A percentile compares a stretch with the other conserved stretches of the same genome.
Evolutionary conservation across 2,797 vertebrate species (phyloP).

Genomic region (Tauraco hartlaubi): DNA sequence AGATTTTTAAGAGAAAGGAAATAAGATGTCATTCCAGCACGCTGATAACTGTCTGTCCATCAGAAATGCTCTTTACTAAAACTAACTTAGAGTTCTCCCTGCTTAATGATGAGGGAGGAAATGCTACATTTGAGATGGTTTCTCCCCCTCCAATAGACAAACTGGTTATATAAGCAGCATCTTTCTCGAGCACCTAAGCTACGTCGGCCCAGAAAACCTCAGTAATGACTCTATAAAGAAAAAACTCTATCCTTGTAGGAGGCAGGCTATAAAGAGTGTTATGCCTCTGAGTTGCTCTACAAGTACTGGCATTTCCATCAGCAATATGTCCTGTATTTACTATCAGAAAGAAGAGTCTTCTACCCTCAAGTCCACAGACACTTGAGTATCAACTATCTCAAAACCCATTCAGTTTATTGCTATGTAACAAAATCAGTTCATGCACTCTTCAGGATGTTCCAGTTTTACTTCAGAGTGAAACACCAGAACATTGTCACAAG

Average conservation of each 20-base stretch:
- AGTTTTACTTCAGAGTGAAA: neutral
- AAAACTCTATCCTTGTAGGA: neutral
- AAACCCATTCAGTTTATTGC: neutral
- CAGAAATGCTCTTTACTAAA: neutral
- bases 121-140: neutral
- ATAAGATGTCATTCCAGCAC: neutral
- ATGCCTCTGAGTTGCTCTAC: neutral
- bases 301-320: neutral
- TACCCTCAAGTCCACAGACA: neutral
- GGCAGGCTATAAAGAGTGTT: neutral
- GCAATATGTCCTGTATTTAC: neutral
- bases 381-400: neutral
- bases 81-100: neutral
- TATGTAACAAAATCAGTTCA: rapidly evolving
- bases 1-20: neutral
- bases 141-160: neutral
- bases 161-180: neutral
- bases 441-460: neutral
- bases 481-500: neutral
- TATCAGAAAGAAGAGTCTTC: neutral
- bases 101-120: neutral
- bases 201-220: neutral
- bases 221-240: neutral
- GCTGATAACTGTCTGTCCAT: neutral
- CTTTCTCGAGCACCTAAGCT: neutral